These are phyloP conservation scores for Sterrhoptilus dennistouni DNA, from an alignment of 2,113 vertebrate species.

Conservation along the genomic window DNA sequence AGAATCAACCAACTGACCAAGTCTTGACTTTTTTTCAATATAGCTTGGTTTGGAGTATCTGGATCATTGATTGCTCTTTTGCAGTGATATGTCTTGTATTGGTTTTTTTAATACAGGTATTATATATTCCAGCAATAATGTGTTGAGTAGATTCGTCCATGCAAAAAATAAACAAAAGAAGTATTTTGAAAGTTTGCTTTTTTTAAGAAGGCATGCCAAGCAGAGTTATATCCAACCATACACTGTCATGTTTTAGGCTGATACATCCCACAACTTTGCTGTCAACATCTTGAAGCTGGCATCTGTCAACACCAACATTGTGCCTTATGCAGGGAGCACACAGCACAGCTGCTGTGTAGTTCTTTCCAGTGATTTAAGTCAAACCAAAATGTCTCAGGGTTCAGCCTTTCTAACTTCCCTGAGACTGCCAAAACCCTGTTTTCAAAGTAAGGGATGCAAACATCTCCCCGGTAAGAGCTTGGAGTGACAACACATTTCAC, in stretches of 20 bases:
- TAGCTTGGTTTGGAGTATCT: not conserved
- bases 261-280: not conserved
- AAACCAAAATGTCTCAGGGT: not conserved
- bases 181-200: not conserved
- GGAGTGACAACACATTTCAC: rapidly evolving
- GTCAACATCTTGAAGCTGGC: not conserved
- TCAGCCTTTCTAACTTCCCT: not conserved
- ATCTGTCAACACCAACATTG: not conserved
- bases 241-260: not conserved
- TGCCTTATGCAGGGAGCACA: not conserved
- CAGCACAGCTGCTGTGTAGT: not conserved
- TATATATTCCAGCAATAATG: not conserved
- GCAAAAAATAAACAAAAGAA: not conserved
- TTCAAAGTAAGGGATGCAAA: not conserved
- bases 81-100: not conserved
- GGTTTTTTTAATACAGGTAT: not conserved
- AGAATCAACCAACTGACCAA: not conserved
- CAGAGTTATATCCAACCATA: not conserved
- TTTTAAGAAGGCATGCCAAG: not conserved
- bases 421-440: not conserved
- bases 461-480: not conserved
- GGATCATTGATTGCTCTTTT: not conserved
- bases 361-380: not conserved
- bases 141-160: not conserved
- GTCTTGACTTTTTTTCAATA: not conserved